These are phyloP conservation scores for Drosophila robusta DNA, from an alignment of 2,888 invertebrate species.

Conservation along the genomic window DNA sequence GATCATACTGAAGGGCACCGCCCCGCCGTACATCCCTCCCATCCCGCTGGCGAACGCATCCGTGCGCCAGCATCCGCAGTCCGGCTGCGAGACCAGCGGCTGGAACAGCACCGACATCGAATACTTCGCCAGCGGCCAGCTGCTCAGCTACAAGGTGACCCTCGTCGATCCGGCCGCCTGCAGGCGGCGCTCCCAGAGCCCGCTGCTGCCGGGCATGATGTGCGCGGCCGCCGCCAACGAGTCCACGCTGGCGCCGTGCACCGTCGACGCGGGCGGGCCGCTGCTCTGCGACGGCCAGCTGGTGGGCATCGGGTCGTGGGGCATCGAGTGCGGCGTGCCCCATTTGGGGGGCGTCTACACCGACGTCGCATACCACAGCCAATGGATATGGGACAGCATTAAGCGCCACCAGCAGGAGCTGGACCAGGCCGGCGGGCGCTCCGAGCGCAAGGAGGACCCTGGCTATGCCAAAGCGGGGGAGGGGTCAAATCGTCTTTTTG, in stretches of 20 bases:
- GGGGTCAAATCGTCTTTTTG: background rate
- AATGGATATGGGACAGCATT: slow-evolving; percentile 58
- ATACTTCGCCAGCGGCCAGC: background rate
- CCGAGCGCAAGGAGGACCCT: too few relatives aligned
- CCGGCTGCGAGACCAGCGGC: slow-evolving; percentile 14
- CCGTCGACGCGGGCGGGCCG: slow-evolving; percentile 94
- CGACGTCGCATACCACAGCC: slow-evolving; percentile 85
- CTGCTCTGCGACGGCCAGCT: slow-evolving; percentile 88
- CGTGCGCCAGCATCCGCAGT: background rate
- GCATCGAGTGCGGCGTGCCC: slow-evolving; percentile 90
- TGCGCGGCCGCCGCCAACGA: slow-evolving; percentile 89
- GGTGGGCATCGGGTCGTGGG: slow-evolving; percentile 93
- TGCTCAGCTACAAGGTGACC: background rate
- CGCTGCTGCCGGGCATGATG: slow-evolving; percentile 86
- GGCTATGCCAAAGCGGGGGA: too few relatives aligned
- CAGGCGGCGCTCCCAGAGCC: background rate
- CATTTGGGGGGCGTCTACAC: slow-evolving; percentile 92
- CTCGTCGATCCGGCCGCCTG: background rate
- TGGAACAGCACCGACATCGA: slow-evolving; percentile 4
- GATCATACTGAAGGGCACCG: background rate
- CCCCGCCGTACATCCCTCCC: background rate
- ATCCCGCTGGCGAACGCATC: background rate
- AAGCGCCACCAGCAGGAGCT: background rate
- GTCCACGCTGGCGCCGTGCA: slow-evolving; percentile 90
- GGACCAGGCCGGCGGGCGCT: too few relatives aligned